Evolutionary conservation across 2,888 invertebrate species (phyloP).

Genomic region (Plusia festucae): DNA sequence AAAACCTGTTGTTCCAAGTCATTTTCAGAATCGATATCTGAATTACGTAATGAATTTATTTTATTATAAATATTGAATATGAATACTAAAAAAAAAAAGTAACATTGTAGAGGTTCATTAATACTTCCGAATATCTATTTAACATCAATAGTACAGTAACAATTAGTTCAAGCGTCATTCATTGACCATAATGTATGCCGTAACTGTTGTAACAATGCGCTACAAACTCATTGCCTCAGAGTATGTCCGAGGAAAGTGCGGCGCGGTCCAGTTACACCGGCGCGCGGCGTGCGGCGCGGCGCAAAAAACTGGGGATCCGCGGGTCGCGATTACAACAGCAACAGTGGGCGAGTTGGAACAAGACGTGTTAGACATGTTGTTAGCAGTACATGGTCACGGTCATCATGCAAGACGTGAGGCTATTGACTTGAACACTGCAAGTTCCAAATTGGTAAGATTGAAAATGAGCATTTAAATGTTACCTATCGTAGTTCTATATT

Average conservation of each 20-base stretch:
- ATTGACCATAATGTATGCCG: conserved; percentile 9
- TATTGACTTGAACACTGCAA: not conserved
- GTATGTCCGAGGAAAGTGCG: conserved; percentile 20
- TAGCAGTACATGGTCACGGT: not conserved
- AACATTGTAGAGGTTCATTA: too few species aligned
- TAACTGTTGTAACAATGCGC: conserved; percentile 12
- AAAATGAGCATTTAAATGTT: too few species aligned
- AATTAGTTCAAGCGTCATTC: not conserved
- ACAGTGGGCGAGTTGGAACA: not conserved
- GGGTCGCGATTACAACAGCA: not conserved
- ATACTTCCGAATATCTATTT: too few species aligned
- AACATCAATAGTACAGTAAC: too few species aligned
- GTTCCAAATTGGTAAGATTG: too few species aligned
- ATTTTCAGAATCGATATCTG: too few species aligned
- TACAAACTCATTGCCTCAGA: conserved; percentile 15
- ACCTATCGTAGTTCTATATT: too few species aligned
- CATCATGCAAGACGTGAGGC: not conserved
- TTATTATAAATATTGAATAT: too few species aligned
- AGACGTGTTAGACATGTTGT: not conserved
- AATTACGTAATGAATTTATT: too few species aligned
- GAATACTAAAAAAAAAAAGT: too few species aligned
- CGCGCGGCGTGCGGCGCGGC: too few species aligned
- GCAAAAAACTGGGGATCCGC: conserved; percentile 24
- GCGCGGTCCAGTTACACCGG: conserved; percentile 22
- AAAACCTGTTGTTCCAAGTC: too few species aligned